Percentiles rank a stretch among this genome's conserved stretches.
phyloP scores from a whole-genome alignment of 2,797 vertebrate genomes.

The Intellagama lesueurii region DNA sequence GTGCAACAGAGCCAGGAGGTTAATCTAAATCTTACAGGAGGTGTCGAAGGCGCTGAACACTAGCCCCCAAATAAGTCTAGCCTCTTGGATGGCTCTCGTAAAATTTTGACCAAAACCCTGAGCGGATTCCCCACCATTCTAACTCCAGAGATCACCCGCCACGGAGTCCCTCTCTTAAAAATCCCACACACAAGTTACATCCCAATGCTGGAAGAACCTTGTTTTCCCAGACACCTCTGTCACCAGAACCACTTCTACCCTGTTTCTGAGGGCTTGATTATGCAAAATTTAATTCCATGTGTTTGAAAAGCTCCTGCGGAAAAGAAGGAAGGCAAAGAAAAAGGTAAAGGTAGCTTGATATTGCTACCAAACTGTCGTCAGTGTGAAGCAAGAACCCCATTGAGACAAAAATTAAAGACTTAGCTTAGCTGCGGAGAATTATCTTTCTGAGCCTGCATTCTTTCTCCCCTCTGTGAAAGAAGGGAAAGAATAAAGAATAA shows the following conservation, averaged over 20 bases:
- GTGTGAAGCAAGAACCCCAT: background rate
- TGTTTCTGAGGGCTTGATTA: conserved; percentile 27
- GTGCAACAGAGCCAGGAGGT: too few species aligned
- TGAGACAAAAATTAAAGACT: conserved; percentile 39
- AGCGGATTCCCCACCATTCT: too few species aligned
- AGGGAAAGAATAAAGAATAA: conserved; percentile 29
- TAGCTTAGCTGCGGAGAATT: conserved; percentile 47
- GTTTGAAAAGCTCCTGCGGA: conserved; percentile 34
- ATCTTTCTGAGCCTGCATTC: conserved; percentile 27
- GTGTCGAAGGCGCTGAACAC: too few species aligned
- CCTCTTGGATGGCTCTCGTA: too few species aligned
- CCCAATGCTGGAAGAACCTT: too few species aligned
- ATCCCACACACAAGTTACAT: too few species aligned
- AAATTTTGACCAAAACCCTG: too few species aligned
- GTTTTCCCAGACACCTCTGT: background rate
- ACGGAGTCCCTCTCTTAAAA: background rate
- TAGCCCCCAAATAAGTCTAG: too few species aligned
- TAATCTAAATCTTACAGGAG: too few species aligned
- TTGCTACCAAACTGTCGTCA: background rate
- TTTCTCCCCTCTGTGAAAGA: conserved; percentile 13
- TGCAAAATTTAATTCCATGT: conserved; percentile 19
- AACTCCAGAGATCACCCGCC: too few species aligned
- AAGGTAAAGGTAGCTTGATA: conserved; percentile 16
- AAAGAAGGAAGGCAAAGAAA: background rate
- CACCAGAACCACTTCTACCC: background rate